phyloP scores from a whole-genome alignment of 2,797 vertebrate species.

The Oreochromis mossambicus region DNA sequence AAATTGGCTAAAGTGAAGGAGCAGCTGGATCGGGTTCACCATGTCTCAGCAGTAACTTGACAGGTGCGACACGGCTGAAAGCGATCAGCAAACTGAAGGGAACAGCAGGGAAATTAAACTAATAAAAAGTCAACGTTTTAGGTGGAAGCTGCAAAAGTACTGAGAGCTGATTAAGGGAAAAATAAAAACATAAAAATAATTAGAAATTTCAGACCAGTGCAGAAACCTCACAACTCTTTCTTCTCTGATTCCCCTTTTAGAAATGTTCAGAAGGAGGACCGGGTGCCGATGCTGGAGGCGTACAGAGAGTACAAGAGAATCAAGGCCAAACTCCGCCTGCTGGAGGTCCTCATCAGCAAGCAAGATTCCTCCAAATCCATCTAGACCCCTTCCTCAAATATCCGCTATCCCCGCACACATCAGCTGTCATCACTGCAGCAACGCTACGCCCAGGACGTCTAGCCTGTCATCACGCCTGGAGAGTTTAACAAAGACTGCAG shows the following conservation, averaged over 20 bases:
- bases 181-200: not conserved
- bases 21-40: not conserved
- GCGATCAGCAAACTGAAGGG: not conserved
- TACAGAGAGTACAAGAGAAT: slow-evolving; percentile 97
- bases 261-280: slow-evolving; percentile 94
- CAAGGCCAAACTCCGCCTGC: slow-evolving; percentile 94
- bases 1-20: not conserved
- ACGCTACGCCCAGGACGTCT: not conserved
- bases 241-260: slow-evolving; percentile 52
- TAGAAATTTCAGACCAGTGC: not conserved
- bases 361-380: slow-evolving; percentile 98
- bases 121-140: not conserved
- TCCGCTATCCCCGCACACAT: not conserved
- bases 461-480: not conserved
- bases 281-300: slow-evolving; percentile 89
- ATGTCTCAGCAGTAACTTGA: not conserved
- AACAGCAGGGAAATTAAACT: accelerated
- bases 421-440: not conserved
- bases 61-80: not conserved
- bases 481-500: not conserved
- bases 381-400: slow-evolving; percentile 58
- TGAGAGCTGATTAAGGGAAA: not conserved
- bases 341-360: slow-evolving; percentile 98
- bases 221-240: not conserved
- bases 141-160: not conserved